A percentile compares a stretch with the other conserved stretches of the same genome.
Conservation (phyloP, 2,888 invertebrate species). For the Rhopalosiphum nymphaeae region DNA sequence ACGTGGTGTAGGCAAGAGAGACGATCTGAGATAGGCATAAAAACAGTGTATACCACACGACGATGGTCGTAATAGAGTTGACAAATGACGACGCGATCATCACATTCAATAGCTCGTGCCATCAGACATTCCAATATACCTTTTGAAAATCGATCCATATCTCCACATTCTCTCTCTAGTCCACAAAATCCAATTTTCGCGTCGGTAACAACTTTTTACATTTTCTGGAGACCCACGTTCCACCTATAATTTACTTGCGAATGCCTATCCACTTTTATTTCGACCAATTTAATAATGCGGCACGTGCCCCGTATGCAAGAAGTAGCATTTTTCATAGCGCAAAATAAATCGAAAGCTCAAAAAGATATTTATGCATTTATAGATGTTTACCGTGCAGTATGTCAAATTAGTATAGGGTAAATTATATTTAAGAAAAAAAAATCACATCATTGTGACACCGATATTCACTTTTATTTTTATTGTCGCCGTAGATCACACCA, state of each 20-base stretch:
- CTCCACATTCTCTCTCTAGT: background rate
- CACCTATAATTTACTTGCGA: background rate
- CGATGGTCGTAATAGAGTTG: conserved; percentile 28
- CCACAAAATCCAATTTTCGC: background rate
- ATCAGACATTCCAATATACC: background rate
- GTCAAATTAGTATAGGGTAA: background rate
- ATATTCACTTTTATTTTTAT: background rate
- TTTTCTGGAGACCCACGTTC: background rate
- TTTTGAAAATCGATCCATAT: background rate
- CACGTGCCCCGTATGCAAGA: background rate
- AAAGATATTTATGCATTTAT: background rate
- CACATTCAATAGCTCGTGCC: background rate
- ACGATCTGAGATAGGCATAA: background rate
- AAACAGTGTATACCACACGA: background rate
- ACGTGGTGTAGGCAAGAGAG: background rate
- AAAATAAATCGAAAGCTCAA: background rate
- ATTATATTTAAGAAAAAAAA: background rate
- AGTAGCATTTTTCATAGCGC: background rate
- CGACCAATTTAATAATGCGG: background rate
- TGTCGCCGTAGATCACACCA: background rate
- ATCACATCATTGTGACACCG: background rate
- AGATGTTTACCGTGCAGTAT: background rate
- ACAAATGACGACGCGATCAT: conserved; percentile 24
- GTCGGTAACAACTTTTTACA: background rate
- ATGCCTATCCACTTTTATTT: background rate